These are phyloP conservation scores for Cossypha niveicapilla DNA, from an alignment of 2,797 vertebrate species.

Conservation along the genomic window DNA sequence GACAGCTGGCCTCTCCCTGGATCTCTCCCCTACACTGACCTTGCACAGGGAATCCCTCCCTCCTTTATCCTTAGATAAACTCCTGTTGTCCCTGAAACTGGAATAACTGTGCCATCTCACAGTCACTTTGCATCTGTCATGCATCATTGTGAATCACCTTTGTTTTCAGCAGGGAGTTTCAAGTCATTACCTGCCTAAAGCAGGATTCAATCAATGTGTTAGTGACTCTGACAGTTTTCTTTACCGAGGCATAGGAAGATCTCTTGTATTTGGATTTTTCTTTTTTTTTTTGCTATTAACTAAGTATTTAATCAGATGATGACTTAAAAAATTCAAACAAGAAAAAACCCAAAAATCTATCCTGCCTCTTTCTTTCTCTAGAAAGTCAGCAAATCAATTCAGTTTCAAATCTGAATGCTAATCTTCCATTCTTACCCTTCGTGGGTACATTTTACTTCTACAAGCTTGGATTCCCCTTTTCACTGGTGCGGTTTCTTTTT, in stretches of 20 bases:
- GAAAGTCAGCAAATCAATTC: not conserved
- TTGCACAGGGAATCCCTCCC: slow-evolving; percentile 40
- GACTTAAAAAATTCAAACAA: not conserved
- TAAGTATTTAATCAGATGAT: not conserved
- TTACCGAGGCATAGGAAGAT: not conserved
- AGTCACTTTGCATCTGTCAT: slow-evolving; percentile 37
- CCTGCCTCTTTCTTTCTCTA: not conserved
- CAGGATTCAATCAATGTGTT: not conserved
- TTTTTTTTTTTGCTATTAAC: not conserved
- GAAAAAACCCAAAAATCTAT: not conserved
- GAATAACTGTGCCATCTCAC: slow-evolving; percentile 35
- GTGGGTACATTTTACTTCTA: not conserved
- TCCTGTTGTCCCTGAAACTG: not conserved
- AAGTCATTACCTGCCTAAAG: slow-evolving; percentile 18
- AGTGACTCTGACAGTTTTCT: not conserved
- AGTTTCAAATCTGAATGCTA: not conserved
- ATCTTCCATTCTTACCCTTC: not conserved
- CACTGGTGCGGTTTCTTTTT: not conserved
- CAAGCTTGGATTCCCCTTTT: not conserved
- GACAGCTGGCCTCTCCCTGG: slow-evolving; percentile 26
- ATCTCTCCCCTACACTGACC: slow-evolving; percentile 20
- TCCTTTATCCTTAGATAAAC: slow-evolving; percentile 61
- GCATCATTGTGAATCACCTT: slow-evolving; percentile 34
- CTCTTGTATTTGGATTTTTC: not conserved
- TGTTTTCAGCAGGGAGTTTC: slow-evolving; percentile 39